Evolutionary conservation across 92 coral and sea anemone genomes (phyloP).

Genomic region (Phymanthus crucifer): DNA sequence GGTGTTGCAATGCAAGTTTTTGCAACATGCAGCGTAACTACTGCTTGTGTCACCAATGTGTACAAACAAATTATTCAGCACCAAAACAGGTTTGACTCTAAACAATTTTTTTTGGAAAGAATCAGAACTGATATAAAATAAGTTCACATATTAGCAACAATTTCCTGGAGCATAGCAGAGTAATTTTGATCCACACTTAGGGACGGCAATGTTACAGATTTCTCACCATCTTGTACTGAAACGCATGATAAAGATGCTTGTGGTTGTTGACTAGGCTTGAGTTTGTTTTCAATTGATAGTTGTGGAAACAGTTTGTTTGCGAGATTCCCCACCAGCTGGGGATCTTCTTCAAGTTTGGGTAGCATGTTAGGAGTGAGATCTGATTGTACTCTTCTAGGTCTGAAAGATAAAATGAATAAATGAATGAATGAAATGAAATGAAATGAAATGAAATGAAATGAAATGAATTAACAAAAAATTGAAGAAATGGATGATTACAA

Average conservation of each 20-base stretch:
- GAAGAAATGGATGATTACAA: too few relatives aligned
- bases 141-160: conserved; percentile 73
- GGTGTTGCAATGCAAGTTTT: too few relatives aligned
- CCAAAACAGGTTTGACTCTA: not conserved
- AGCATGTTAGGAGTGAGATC: conserved; percentile 67
- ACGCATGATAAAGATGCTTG: conserved; percentile 74
- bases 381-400: conserved; percentile 96
- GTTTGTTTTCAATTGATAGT: conserved; percentile 73
- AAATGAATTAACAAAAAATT: not conserved
- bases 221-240: conserved; percentile 85
- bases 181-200: conserved; percentile 88
- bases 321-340: conserved; percentile 85
- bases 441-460: too few relatives aligned
- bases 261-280: conserved; percentile 52
- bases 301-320: conserved; percentile 94
- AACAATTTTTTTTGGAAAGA: not conserved
- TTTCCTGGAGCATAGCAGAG: conserved; percentile 89
- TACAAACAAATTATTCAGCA: not conserved
- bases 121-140: not conserved
- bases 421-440: not conserved
- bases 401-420: conserved; percentile 25
- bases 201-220: conserved; percentile 81
- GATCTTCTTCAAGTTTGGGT: conserved; percentile 95
- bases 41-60: too few relatives aligned
- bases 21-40: too few relatives aligned